Evolutionary conservation across 1,140 invertebrate genomes (phyloP).

Genomic region (Doryteuthis pealeii): DNA sequence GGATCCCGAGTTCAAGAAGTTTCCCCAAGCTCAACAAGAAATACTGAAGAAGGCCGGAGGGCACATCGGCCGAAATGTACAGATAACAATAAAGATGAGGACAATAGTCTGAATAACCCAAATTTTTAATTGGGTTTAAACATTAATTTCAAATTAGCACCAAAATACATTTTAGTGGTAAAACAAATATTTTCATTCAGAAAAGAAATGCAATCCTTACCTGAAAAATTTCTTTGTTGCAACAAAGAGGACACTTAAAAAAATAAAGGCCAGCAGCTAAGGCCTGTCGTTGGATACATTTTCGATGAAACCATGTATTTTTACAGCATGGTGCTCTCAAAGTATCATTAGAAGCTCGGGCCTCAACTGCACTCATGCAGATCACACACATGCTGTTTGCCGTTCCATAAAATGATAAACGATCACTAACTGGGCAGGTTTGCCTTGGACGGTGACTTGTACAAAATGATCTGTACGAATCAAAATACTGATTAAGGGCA

Average conservation of each 20-base stretch:
- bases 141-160: too few relatives aligned
- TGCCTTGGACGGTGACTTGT: constrained; percentile 65
- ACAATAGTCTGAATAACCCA: too few relatives aligned
- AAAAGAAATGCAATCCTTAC: background rate
- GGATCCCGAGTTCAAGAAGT: too few relatives aligned
- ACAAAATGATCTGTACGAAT: constrained; percentile 69
- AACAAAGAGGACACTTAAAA: constrained; percentile 72
- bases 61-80: too few relatives aligned
- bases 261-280: constrained; percentile 68
- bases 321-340: constrained; percentile 69
- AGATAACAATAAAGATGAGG: too few relatives aligned
- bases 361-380: constrained; percentile 64
- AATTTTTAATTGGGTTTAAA: too few relatives aligned
- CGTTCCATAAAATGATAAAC: constrained; percentile 35
- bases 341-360: constrained; percentile 54
- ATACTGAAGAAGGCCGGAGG: too few relatives aligned
- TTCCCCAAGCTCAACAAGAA: too few relatives aligned
- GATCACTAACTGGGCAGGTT: constrained; percentile 46
- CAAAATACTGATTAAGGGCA: constrained; percentile 67
- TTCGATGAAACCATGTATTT: constrained; percentile 67
- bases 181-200: too few relatives aligned
- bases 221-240: constrained; percentile 67
- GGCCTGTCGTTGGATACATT: constrained; percentile 68
- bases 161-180: too few relatives aligned
- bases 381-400: constrained; percentile 62